These are phyloP conservation scores for Phalanger gymnotis DNA, from an alignment of 2,797 vertebrate genomes.

Conservation along the genomic window DNA sequence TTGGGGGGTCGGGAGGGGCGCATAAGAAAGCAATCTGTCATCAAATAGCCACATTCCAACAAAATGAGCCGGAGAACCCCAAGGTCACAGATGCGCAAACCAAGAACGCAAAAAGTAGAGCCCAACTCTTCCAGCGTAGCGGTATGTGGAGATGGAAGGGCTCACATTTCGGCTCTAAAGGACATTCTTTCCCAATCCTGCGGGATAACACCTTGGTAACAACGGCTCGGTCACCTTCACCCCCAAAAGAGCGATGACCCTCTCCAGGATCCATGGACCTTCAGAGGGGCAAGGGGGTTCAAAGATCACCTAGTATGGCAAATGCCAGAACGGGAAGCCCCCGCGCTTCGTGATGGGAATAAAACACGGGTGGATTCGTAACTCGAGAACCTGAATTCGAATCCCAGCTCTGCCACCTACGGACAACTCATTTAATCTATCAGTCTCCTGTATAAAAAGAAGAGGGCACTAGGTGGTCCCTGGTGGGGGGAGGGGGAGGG, in stretches of 20 bases:
- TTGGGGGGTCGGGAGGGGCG: not conserved
- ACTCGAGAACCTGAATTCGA: not conserved
- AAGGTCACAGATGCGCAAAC: not conserved
- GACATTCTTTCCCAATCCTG: not conserved
- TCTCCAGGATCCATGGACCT: not conserved
- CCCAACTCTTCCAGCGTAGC: not conserved
- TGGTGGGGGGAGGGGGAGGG: too few relatives aligned
- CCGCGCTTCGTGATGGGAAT: accelerated
- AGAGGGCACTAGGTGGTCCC: accelerated
- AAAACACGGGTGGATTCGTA: not conserved
- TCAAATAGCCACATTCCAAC: not conserved
- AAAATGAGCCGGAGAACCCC: not conserved
- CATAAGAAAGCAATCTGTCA: not conserved
- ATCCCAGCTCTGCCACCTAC: too few relatives aligned
- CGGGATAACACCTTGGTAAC: too few relatives aligned
- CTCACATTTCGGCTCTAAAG: not conserved
- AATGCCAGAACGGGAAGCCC: not conserved
- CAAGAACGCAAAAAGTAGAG: too few relatives aligned
- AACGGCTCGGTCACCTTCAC: not conserved
- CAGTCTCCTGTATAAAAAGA: not conserved
- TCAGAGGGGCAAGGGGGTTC: not conserved
- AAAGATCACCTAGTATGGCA: not conserved
- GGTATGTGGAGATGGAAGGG: too few relatives aligned
- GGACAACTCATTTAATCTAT: not conserved
- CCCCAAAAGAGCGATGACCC: not conserved